A percentile compares a stretch with the other conserved stretches of the same genome.
Evolutionary conservation across 2,113 vertebrate species (phyloP).

Genomic region (Bucco capensis): DNA sequence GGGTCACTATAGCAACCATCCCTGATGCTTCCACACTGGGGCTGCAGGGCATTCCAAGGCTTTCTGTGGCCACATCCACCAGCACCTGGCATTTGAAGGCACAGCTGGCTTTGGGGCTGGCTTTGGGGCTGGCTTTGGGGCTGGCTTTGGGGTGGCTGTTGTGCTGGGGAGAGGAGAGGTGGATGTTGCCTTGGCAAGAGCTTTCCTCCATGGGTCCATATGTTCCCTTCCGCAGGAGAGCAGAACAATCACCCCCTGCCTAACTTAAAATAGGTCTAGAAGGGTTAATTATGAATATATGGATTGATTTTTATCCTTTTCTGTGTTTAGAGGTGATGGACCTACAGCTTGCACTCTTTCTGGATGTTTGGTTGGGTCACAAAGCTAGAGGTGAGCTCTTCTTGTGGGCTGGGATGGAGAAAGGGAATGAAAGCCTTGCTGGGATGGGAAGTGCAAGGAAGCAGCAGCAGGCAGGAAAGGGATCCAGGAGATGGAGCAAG

Average conservation of each 20-base stretch:
- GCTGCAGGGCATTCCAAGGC: too few relatives aligned
- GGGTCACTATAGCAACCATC: conserved; percentile 53
- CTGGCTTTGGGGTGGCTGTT: too few relatives aligned
- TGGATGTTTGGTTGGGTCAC: neutral
- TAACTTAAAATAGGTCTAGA: too few relatives aligned
- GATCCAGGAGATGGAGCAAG: neutral
- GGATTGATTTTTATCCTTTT: too few relatives aligned
- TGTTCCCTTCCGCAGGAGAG: neutral
- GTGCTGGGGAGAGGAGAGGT: neutral
- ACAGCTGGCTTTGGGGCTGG: neutral
- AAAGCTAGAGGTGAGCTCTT: neutral
- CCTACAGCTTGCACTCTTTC: too few relatives aligned
- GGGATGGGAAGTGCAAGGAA: neutral
- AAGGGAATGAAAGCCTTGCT: neutral
- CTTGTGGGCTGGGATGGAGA: neutral
- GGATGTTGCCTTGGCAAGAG: neutral
- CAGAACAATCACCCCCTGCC: neutral
- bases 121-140: too few relatives aligned
- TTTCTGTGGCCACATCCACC: too few relatives aligned
- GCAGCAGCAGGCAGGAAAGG: neutral
- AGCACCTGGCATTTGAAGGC: neutral
- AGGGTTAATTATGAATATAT: too few relatives aligned
- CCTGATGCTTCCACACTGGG: neutral
- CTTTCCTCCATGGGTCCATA: neutral
- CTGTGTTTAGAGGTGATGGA: too few relatives aligned